These are phyloP conservation scores for Gandaritis pyraliata DNA, from an alignment of 2,888 invertebrate genomes.

Conservation along the genomic window DNA sequence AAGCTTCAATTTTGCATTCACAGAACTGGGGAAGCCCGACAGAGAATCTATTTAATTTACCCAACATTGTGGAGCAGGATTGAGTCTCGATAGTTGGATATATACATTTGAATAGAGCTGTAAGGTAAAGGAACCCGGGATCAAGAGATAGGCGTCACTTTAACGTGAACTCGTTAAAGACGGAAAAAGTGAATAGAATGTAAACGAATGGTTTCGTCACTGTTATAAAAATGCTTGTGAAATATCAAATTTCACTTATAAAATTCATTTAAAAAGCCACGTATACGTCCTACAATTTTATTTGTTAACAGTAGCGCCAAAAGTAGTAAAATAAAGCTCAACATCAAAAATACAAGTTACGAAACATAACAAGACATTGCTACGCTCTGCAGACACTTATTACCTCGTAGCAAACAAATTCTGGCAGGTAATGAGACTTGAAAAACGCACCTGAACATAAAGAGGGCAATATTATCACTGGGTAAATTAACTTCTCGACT, in stretches of 20 bases:
- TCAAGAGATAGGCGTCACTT: slow-evolving; percentile 44
- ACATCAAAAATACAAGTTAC: slow-evolving; percentile 4
- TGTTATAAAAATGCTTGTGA: background rate
- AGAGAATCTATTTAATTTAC: slow-evolving; percentile 30
- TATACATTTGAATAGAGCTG: slow-evolving; percentile 49
- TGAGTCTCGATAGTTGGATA: slow-evolving; percentile 40
- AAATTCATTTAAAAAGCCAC: too few species aligned
- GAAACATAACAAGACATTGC: slow-evolving; percentile 14
- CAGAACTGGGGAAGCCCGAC: slow-evolving; percentile 13
- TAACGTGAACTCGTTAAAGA: slow-evolving; percentile 38
- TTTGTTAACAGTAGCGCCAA: background rate
- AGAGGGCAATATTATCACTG: slow-evolving; percentile 54
- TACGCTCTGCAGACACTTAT: slow-evolving; percentile 40
- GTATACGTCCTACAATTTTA: too few species aligned
- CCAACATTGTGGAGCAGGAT: slow-evolving; percentile 32
- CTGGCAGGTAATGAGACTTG: slow-evolving; percentile 47
- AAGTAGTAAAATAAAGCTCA: background rate
- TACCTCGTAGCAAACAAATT: slow-evolving; percentile 44
- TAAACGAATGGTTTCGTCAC: background rate
- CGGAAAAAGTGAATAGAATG: slow-evolving; percentile 18
- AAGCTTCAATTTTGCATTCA: slow-evolving; percentile 22
- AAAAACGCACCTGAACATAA: slow-evolving; percentile 52
- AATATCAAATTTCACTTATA: background rate
- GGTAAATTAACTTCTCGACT: slow-evolving; percentile 56
- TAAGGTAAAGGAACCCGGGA: slow-evolving; percentile 41